These are phyloP conservation scores for Equus quagga DNA, from an alignment of 2,113 vertebrate species.

Conservation along the genomic window DNA sequence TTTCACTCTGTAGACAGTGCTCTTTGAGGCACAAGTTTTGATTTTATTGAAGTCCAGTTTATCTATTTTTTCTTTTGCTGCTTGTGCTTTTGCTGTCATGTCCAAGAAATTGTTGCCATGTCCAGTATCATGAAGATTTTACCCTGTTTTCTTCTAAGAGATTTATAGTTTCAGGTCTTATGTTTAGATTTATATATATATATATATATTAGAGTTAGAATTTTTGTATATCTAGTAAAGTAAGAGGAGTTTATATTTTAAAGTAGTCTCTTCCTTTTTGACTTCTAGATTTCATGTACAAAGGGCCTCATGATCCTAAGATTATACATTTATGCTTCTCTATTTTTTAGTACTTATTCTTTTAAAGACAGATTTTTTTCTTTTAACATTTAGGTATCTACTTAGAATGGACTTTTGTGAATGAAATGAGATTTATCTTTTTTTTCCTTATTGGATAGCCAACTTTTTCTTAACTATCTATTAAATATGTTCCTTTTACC, in stretches of 20 bases:
- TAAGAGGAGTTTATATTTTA: constrained; percentile 8
- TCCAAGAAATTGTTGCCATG: background rate
- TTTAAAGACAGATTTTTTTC: background rate
- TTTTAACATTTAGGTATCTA: background rate
- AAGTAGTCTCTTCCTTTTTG: background rate
- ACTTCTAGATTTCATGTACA: background rate
- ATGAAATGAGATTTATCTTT: background rate
- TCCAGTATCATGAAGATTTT: background rate
- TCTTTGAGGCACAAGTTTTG: background rate
- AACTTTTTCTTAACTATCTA: background rate
- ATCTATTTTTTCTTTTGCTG: background rate
- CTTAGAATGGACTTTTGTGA: background rate
- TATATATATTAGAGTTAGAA: background rate
- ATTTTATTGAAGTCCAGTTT: background rate
- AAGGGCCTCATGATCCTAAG: background rate
- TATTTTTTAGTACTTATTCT: constrained; percentile 3
- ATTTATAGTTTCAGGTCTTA: background rate
- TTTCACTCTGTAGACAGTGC: background rate
- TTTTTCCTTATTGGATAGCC: background rate
- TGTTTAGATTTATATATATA: background rate
- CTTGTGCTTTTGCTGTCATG: background rate
- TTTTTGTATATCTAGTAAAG: background rate
- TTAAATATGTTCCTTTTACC: background rate
- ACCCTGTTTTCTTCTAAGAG: background rate
- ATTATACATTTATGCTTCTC: background rate